A percentile compares a stretch with the other conserved stretches of the same genome.
Conservation (phyloP, 2,113 vertebrate species). For the Pluvialis apricaria region DNA sequence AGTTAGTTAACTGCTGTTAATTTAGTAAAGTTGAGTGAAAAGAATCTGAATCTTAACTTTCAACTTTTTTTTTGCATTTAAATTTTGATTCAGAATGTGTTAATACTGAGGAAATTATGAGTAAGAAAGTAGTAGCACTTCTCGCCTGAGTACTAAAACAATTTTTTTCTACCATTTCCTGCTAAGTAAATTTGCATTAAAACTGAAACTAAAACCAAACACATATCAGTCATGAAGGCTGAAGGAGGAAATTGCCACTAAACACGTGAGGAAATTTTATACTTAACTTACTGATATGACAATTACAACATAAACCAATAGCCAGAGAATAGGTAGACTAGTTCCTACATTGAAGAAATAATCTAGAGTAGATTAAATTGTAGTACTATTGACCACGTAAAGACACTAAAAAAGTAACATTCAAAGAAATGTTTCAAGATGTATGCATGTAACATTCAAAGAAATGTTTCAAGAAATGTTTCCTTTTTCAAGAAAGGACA, state of each 20-base stretch:
- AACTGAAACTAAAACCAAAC: neutral
- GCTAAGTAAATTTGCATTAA: neutral
- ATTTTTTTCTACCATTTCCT: neutral
- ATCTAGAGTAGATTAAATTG: neutral
- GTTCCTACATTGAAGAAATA: neutral
- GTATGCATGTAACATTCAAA: too few species aligned
- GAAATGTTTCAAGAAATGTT: too few species aligned
- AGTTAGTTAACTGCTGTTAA: neutral
- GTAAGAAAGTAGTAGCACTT: neutral
- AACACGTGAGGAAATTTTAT: neutral
- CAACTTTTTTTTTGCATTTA: neutral
- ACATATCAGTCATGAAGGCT: accelerated
- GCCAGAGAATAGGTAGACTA: neutral
- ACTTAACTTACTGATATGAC: neutral
- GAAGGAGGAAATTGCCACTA: neutral
- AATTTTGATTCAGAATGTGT: neutral
- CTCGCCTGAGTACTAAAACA: accelerated
- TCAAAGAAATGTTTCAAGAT: neutral
- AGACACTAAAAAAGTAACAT: neutral
- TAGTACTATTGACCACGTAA: neutral
- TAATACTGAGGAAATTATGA: neutral
- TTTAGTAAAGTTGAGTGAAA: neutral
- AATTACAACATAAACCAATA: neutral
- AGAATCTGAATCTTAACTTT: neutral
- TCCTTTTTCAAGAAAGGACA: too few species aligned